Base-by-base conservation (phyloP, 1,140 invertebrate genomes). In the Harlomillsia oculata region DNA sequence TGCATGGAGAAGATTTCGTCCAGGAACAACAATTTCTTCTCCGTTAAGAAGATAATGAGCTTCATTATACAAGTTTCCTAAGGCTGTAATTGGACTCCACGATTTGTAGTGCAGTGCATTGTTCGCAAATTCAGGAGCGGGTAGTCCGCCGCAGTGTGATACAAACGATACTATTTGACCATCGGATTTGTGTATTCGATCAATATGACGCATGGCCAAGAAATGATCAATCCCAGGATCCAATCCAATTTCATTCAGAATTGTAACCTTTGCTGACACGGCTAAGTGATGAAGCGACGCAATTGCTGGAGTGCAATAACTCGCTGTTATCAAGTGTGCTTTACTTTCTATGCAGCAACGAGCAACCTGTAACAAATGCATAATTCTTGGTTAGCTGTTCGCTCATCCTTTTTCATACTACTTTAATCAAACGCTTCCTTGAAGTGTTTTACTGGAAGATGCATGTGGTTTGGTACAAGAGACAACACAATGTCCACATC, bases 171-270 rank as follows among this genome's bases (percentile, higher is more conserved):
- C 75, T 21, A 78, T 67, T 59, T 74, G 66, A 0, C 69, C 67
- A 16, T 78, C 78, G 55, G 72, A 70, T 20, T 70, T 67, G 32
- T 72, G 71, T 16, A 82, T 74, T 61, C 79, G 74, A 69, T 82
- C 78, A 65, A 83, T 80, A 63, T 76, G 78, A 62, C 83, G 74
- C 77, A 81, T 79, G 2, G 82, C 82, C 32, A 84, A 67, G 68
- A 83, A 73, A 68, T 83, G 81, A 66, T 83, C 81, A 62, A 83
- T 82, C 16, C 81, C 81, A 3, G 82, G 82, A 66, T 84, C 82
- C 3, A 83, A 69, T 8, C 81, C 81, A 13, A 80, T 73, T 67
- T 83, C 81, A 69, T 82, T 84, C 57, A 84, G 68, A 32, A 83
- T 71, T 0, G 78, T 82, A 8, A 83, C 72, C 8, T 76, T 78